phyloP scores from a whole-genome alignment of 92 coral and sea anemone species.

The Ricordea florida region DNA sequence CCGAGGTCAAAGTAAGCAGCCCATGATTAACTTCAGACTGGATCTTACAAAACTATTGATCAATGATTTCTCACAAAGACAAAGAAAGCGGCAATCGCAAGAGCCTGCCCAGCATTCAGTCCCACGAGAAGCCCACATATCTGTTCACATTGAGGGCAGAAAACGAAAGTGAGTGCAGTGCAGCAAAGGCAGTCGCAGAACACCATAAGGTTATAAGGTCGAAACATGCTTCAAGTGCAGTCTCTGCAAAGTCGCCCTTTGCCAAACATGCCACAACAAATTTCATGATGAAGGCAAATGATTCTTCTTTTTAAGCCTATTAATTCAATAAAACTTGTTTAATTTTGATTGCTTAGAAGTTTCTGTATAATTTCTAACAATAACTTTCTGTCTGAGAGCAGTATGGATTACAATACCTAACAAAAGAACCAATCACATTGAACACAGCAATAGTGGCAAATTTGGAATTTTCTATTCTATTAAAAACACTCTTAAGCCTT shows the following conservation, averaged over 20 bases:
- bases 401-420: neutral
- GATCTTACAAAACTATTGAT: slow-evolving; percentile 16
- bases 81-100: slow-evolving; percentile 5
- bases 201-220: slow-evolving; percentile 33
- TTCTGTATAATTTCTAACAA: neutral
- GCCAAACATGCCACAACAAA: slow-evolving; percentile 9
- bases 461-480: neutral
- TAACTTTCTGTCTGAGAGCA: neutral
- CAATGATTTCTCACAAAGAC: slow-evolving; percentile 22
- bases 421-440: neutral
- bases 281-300: neutral
- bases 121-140: slow-evolving; percentile 12
- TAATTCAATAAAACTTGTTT: neutral
- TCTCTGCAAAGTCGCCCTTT: slow-evolving; percentile 26
- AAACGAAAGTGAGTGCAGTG: slow-evolving; percentile 24
- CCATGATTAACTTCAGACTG: neutral
- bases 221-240: slow-evolving; percentile 29
- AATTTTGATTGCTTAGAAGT: neutral
- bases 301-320: neutral
- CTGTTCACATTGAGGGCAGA: slow-evolving; percentile 22
- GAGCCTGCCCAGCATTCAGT: slow-evolving; percentile 4
- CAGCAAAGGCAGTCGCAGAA: slow-evolving; percentile 15
- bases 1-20: neutral
- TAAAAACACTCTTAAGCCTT: neutral
- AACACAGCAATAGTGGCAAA: neutral